Percentiles rank a stretch among this genome's conserved stretches.
Conservation (phyloP, 2,113 vertebrate genomes). For the Nematolebias whitei region DNA sequence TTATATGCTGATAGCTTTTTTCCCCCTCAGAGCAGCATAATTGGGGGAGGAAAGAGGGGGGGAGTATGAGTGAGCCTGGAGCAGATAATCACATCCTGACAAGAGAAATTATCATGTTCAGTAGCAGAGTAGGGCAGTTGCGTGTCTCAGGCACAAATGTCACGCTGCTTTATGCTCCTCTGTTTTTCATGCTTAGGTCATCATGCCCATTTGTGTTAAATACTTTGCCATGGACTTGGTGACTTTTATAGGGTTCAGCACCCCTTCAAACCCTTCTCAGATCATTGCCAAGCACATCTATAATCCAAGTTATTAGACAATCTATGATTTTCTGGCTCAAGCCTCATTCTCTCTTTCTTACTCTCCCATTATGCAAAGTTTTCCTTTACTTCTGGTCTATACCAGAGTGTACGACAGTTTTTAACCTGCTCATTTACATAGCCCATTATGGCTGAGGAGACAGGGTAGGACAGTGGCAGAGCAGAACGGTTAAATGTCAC, state of each 20-base stretch:
- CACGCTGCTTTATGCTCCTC: conserved; percentile 46
- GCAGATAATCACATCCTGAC: conserved; percentile 70
- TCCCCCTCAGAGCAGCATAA: conserved; percentile 38
- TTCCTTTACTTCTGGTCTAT: conserved; percentile 45
- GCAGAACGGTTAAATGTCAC: conserved; percentile 67
- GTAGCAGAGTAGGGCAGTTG: conserved; percentile 47
- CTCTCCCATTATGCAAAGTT: conserved; percentile 22
- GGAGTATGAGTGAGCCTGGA: conserved; percentile 26
- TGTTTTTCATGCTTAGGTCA: conserved; percentile 45
- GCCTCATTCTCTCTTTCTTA: conserved; percentile 9
- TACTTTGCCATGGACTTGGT: conserved; percentile 44
- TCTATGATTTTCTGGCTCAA: conserved; percentile 22
- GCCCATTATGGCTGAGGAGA: conserved; percentile 58
- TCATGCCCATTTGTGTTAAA: conserved; percentile 51
- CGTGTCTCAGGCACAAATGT: conserved; percentile 54
- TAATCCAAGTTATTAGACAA: conserved; percentile 11
- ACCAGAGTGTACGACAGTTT: conserved; percentile 39
- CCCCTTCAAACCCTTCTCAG: conserved; percentile 21
- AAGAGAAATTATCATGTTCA: conserved; percentile 58
- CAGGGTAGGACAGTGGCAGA: conserved; percentile 22
- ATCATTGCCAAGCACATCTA: conserved; percentile 14
- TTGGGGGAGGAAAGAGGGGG: conserved; percentile 14
- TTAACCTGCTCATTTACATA: conserved; percentile 60
- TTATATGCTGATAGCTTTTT: conserved; percentile 44
- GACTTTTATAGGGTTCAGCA: conserved; percentile 8